A percentile compares a stretch with the other conserved stretches of the same genome.
phyloP scores from a whole-genome alignment of 2,797 vertebrate species.

The Rhinophrynus dorsalis region DNA sequence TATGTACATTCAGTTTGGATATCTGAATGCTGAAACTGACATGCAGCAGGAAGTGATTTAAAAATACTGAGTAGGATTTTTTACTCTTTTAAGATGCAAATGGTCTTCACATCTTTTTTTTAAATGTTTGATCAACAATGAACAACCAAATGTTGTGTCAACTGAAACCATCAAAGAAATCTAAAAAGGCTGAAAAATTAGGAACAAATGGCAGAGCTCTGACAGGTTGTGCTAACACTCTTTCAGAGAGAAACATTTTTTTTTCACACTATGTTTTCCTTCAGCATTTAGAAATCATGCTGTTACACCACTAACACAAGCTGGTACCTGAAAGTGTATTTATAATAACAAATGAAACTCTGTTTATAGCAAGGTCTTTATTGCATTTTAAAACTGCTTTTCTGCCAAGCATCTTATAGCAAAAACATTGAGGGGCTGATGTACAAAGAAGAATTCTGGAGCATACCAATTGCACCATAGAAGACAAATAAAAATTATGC shows the following conservation, averaged over 20 bases:
- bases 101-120: conserved; percentile 10
- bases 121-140: conserved; percentile 34
- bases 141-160: conserved; percentile 36
- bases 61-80: conserved; percentile 3
- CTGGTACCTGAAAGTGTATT: conserved; percentile 22
- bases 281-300: not conserved
- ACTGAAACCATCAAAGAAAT: conserved; percentile 20
- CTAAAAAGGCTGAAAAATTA: conserved; percentile 26
- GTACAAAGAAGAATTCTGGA: too few relatives aligned
- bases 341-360: conserved; percentile 10
- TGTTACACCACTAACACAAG: conserved; percentile 35
- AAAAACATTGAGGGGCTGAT: too few relatives aligned
- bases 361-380: not conserved
- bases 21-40: not conserved
- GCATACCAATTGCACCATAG: too few relatives aligned
- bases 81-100: conserved; percentile 8
- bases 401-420: too few relatives aligned
- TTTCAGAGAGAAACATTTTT: conserved; percentile 8
- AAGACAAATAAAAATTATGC: too few relatives aligned
- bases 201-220: conserved; percentile 27
- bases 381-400: conserved; percentile 4
- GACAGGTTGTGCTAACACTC: conserved; percentile 33
- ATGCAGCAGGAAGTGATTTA: not conserved
- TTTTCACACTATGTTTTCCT: conserved; percentile 18
- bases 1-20: too few relatives aligned